Conservation (phyloP, 2,113 vertebrate genomes). For the Heterochromis multidens region DNA sequence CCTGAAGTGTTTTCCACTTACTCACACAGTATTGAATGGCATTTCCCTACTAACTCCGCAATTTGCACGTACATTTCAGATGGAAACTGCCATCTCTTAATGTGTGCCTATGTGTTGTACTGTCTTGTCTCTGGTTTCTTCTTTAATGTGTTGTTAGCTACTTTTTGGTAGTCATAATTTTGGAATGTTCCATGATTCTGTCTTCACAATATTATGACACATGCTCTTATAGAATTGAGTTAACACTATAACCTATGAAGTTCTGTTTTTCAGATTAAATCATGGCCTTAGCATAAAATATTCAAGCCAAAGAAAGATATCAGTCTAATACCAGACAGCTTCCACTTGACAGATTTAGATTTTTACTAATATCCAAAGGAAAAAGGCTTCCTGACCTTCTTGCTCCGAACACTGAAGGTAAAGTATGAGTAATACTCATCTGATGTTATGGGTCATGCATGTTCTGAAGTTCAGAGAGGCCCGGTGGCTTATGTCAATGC, state of each 20-base stretch:
- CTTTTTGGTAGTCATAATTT: neutral
- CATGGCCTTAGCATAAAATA: neutral
- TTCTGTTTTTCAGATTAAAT: neutral
- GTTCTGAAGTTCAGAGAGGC: neutral
- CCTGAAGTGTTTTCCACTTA: neutral
- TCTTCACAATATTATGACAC: neutral
- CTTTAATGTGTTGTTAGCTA: neutral
- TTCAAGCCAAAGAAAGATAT: neutral
- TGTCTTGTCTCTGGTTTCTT: neutral
- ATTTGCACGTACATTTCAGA: neutral
- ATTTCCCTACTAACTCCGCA: neutral
- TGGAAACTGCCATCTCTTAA: neutral
- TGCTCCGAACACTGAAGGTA: neutral
- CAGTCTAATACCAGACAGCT: neutral
- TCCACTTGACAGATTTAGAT: neutral
- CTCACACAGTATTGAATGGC: neutral
- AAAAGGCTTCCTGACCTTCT: no score
- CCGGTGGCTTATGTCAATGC: neutral
- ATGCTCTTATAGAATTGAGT: neutral
- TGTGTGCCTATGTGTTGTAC: neutral
- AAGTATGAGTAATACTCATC: neutral
- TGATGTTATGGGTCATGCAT: neutral
- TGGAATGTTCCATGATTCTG: neutral
- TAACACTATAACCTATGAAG: neutral
- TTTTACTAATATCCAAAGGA: neutral